Base-by-base conservation (phyloP, 2,888 invertebrate genomes). In the Pecten maximus region DNA sequence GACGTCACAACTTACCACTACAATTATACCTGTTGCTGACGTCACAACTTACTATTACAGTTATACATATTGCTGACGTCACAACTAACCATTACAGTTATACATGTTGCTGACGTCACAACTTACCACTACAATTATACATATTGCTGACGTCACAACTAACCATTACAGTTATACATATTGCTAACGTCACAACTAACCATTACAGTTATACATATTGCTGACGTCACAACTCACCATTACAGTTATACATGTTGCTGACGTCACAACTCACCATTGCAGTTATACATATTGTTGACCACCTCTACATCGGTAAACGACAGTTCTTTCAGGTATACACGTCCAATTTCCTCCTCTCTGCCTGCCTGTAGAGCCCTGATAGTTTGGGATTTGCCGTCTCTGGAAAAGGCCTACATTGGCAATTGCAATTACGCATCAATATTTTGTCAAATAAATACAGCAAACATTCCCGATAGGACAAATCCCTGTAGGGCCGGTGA, bases 281-380 rank as follows among this genome's bases (percentile, higher is more conserved):
- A 96, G 15, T 94, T 92, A 90, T 96, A 96, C 95, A 96, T 95
- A 6, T 94, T 91, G 92, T 95, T 96, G 23, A 96, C 95, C 19
- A 94, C 93, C 86, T 95, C 94, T 15, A 96, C 95, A 90, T 96
- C 96, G 86, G 93, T 93, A 90, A 95, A 95, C 0, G 95, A 91
- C 86, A 96, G 91, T 87, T 96, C 95, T 91, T 96, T 96, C 74
- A 92, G 92, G 89, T 94, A 96, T 0, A 96, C 96, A 60, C 93
- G 91, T 2, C 96, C 96, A 48, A 96, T 96, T 35, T 89, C 90
- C 10, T 92, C 91, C 86, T 95, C 95, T 87, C 93, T 94, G 2
- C 92, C 89, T 10, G 91, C 50, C 89, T 95, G 94, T 50, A 92
- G 92, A 0, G 95, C 94, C 19, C 91, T 90, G 40, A 96, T 96